These are phyloP conservation scores for Phymorhynchus buccinoides DNA, from an alignment of 1,140 invertebrate species.

Conservation along the genomic window DNA sequence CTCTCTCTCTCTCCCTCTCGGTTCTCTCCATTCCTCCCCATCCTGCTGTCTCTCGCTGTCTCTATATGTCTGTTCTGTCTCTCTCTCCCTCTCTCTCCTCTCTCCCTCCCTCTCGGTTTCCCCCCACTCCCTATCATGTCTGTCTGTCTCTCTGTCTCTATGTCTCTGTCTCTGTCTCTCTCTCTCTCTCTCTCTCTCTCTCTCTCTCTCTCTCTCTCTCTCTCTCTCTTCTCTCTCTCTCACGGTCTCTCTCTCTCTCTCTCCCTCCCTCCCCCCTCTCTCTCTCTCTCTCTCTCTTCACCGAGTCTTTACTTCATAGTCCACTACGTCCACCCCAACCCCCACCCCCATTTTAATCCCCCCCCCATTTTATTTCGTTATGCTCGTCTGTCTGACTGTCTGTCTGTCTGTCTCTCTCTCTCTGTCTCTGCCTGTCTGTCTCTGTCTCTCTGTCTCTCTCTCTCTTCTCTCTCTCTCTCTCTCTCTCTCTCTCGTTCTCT, in stretches of 20 bases:
- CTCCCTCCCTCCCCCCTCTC: neutral
- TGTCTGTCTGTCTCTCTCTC: neutral
- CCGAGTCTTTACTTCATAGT: too few relatives aligned
- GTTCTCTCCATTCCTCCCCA: too few relatives aligned
- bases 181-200: neutral
- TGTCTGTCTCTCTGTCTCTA: neutral
- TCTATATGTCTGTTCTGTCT: too few relatives aligned
- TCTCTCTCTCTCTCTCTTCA: too few relatives aligned
- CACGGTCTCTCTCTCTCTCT: neutral
- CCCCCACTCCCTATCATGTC: neutral
- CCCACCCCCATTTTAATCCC: too few relatives aligned
- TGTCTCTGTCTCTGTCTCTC: neutral
- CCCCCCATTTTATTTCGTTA: too few relatives aligned
- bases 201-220: neutral
- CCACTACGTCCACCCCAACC: too few relatives aligned
- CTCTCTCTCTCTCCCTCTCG: too few relatives aligned
- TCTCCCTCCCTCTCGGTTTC: neutral
- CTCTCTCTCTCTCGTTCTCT: neutral
- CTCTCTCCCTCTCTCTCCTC: neutral
- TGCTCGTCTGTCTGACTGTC: too few relatives aligned
- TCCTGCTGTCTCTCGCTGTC: too few relatives aligned
- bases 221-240: neutral
- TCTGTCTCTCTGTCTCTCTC: neutral
- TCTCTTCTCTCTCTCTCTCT: too few relatives aligned
- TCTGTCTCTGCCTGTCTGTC: neutral